A percentile compares a stretch with the other conserved stretches of the same genome.
Conservation (phyloP, 2,113 vertebrate species). For the Nyctereutes procyonoides region DNA sequence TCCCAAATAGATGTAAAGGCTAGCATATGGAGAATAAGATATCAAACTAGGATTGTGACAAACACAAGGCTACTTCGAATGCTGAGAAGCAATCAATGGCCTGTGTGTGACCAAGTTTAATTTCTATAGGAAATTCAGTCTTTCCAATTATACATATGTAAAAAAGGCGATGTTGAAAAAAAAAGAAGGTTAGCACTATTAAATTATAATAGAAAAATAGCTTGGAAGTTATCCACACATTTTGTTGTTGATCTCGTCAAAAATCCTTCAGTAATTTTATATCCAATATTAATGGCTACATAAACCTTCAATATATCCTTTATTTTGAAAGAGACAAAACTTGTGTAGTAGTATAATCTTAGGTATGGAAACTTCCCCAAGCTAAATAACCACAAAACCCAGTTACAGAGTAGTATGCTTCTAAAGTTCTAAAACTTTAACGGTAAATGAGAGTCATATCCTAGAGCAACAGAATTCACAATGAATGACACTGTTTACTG, state of each 20-base stretch:
- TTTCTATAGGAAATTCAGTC: neutral
- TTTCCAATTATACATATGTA: neutral
- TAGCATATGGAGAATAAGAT: neutral
- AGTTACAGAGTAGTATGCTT: neutral
- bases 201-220: neutral
- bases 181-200: neutral
- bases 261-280: neutral
- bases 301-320: neutral
- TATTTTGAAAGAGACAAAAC: constrained; percentile 28
- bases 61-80: no score
- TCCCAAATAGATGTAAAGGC: neutral
- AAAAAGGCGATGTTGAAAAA: neutral
- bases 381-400: neutral
- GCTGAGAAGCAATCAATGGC: neutral
- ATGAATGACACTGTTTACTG: neutral
- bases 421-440: constrained; percentile 45
- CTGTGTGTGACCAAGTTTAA: neutral
- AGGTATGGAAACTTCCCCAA: neutral
- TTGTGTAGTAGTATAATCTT: neutral
- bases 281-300: neutral
- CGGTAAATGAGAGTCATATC: neutral
- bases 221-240: neutral
- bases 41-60: neutral
- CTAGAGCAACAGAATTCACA: constrained; percentile 5
- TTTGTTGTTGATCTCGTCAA: neutral